Evolutionary conservation across 2,888 invertebrate genomes (phyloP).

Genomic region (Teleiodes luculella): DNA sequence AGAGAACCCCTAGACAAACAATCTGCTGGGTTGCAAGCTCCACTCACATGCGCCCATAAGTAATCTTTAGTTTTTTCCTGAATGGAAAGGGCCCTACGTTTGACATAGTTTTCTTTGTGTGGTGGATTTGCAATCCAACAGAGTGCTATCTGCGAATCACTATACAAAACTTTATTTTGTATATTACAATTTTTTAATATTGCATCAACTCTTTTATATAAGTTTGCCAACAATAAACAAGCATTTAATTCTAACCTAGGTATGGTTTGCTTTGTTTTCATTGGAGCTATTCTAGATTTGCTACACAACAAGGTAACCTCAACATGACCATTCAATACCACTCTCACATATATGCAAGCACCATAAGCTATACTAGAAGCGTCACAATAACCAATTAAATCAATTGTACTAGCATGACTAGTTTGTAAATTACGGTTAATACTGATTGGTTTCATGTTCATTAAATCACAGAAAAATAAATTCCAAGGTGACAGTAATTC

Average conservation of each 20-base stretch:
- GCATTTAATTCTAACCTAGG: constrained; percentile 22
- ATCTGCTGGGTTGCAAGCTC: too few relatives aligned
- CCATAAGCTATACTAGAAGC: constrained; percentile 19
- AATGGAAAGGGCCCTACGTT: too few relatives aligned
- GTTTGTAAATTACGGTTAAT: background rate
- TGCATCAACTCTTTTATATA: constrained; percentile 4
- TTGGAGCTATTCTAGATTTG: constrained; percentile 22
- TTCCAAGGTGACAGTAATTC: constrained; percentile 12
- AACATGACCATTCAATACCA: constrained; percentile 14
- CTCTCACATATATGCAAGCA: constrained; percentile 19
- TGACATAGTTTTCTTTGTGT: too few relatives aligned
- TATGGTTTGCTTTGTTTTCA: constrained; percentile 11
- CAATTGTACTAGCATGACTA: background rate
- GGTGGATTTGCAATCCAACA: too few relatives aligned
- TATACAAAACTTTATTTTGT: constrained; percentile 5
- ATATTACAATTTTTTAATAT: too few relatives aligned
- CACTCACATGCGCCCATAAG: too few relatives aligned
- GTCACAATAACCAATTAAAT: constrained; percentile 21
- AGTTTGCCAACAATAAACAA: constrained; percentile 14
- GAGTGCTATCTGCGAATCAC: constrained; percentile 23
- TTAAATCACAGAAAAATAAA: constrained; percentile 10
- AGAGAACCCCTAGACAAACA: too few relatives aligned
- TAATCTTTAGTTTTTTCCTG: too few relatives aligned
- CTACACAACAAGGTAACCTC: constrained; percentile 18
- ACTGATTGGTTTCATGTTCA: constrained; percentile 13